phyloP scores from a whole-genome alignment of 1,140 invertebrate species.

The Drosophila lowei region DNA sequence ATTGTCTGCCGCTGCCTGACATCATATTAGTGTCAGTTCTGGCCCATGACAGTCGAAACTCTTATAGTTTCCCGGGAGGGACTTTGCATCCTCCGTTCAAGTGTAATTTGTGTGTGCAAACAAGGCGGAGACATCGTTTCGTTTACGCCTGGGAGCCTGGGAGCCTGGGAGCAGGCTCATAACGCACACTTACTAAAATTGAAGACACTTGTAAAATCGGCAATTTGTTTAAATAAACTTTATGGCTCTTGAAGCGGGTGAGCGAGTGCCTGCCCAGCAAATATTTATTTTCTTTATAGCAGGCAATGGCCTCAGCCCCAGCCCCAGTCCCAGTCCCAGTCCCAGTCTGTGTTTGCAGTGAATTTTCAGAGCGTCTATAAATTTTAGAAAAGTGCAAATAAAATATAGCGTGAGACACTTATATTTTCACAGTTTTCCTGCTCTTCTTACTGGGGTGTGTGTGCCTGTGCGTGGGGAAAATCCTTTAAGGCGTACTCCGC shows the following conservation, averaged over 20 bases:
- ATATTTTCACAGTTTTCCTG: constrained; percentile 30
- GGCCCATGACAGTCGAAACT: constrained; percentile 42
- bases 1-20: constrained; percentile 8
- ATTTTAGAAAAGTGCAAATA: constrained; percentile 80
- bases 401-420: constrained; percentile 66
- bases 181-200: constrained; percentile 80
- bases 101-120: constrained; percentile 59
- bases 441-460: constrained; percentile 3
- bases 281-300: constrained; percentile 11
- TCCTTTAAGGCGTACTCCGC: constrained; percentile 72
- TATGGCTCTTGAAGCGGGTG: constrained; percentile 66
- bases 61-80: constrained; percentile 16
- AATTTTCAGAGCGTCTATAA: constrained; percentile 80
- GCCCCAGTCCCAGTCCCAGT: constrained; percentile 11
- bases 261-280: constrained; percentile 26
- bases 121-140: constrained; percentile 37
- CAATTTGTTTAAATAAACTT: constrained; percentile 82
- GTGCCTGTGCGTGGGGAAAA: constrained; percentile 29
- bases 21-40: constrained; percentile 57
- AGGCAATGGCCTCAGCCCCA: constrained; percentile 7
- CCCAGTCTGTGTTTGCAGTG: constrained; percentile 51
- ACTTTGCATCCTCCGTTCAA: constrained; percentile 1
- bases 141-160: too few species aligned
- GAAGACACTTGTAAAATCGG: constrained; percentile 81
- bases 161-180: constrained; percentile 9